A percentile compares a stretch with the other conserved stretches of the same genome.
Conservation (phyloP, 2,888 invertebrate species). For the Notodonta ziczac region DNA sequence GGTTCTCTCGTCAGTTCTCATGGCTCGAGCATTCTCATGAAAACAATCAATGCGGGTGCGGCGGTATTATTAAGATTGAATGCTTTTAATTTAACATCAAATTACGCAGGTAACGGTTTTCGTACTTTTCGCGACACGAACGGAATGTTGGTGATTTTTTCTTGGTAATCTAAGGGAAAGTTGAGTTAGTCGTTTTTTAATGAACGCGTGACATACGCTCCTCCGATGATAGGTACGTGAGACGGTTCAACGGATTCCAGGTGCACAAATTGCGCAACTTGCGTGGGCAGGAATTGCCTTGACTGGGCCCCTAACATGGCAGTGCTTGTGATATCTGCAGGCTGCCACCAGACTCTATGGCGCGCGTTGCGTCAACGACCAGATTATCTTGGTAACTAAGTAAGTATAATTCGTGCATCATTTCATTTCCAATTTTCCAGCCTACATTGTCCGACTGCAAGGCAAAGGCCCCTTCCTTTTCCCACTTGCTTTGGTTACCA, state of each 20-base stretch:
- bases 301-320: slow-evolving; percentile 51
- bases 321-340: slow-evolving; percentile 32
- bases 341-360: slow-evolving; percentile 45
- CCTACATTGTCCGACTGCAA: no score
- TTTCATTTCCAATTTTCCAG: no score
- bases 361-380: slow-evolving; percentile 39
- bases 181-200: background rate
- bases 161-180: background rate
- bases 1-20: slow-evolving; percentile 66
- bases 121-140: slow-evolving; percentile 28
- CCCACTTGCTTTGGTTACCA: no score
- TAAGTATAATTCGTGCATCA: no score
- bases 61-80: slow-evolving; percentile 60
- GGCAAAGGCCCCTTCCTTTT: no score
- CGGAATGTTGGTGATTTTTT: slow-evolving; percentile 17
- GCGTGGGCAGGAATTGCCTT: slow-evolving; percentile 54
- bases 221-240: slow-evolving; percentile 4
- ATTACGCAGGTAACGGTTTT: slow-evolving; percentile 37
- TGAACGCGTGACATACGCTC: background rate
- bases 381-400: slow-evolving; percentile 20
- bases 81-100: slow-evolving; percentile 54
- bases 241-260: slow-evolving; percentile 18
- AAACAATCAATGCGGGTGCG: slow-evolving; percentile 72
- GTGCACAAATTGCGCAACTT: slow-evolving; percentile 44
- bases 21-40: slow-evolving; percentile 70